A percentile compares a stretch with the other conserved stretches of the same genome.
These are phyloP conservation scores for Eleginops maclovinus DNA, from an alignment of 2,113 vertebrate species.

Conservation along the genomic window DNA sequence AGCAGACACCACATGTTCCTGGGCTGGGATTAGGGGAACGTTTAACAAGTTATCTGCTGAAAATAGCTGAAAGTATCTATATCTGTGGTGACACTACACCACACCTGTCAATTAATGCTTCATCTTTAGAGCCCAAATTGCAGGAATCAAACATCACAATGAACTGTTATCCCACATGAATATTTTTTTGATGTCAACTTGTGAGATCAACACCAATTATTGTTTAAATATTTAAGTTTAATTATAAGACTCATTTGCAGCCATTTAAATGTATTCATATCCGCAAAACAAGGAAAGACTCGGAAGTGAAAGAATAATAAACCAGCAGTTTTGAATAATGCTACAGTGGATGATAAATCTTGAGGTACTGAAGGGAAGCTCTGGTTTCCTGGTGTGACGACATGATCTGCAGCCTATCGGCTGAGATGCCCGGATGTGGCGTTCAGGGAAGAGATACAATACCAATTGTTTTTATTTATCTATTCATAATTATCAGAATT, in stretches of 20 bases:
- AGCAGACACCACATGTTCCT: conserved; percentile 45
- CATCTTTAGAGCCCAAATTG: background rate
- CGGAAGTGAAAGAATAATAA: background rate
- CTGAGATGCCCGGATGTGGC: conserved; percentile 26
- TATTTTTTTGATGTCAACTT: background rate
- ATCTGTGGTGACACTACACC: conserved; percentile 13
- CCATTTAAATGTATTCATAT: background rate
- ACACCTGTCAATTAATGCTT: background rate
- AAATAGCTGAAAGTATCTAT: background rate
- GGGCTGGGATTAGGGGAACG: background rate
- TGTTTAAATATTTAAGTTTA: background rate
- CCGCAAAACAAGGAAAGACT: background rate
- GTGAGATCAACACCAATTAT: background rate
- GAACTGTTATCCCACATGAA: background rate
- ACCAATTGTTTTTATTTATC: too few species aligned
- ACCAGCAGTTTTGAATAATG: background rate
- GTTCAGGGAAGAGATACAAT: conserved; percentile 33
- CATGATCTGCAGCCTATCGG: conserved; percentile 33
- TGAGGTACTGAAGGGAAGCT: conserved; percentile 14
- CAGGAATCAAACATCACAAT: background rate
- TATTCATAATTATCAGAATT: too few species aligned
- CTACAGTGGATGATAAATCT: background rate
- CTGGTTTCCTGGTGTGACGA: conserved; percentile 56
- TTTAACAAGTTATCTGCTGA: background rate
- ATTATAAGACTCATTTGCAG: background rate